phyloP scores from a whole-genome alignment of 2,113 vertebrate genomes.

The Percopsis transmontana region DNA sequence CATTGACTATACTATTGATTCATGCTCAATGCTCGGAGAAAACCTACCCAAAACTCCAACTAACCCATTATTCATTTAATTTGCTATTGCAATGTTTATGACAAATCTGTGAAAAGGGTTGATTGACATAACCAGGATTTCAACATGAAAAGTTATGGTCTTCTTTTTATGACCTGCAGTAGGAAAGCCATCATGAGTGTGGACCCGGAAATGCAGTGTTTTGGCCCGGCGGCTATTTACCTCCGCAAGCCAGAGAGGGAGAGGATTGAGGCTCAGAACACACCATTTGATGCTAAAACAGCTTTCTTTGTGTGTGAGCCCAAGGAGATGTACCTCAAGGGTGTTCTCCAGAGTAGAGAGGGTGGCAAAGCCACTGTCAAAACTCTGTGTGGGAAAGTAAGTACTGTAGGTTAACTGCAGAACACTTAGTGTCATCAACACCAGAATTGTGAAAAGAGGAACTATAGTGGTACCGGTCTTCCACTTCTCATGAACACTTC shows the following conservation, averaged over 20 bases:
- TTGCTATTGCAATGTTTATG: not conserved
- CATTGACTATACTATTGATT: too few relatives aligned
- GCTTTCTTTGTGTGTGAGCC: conserved; percentile 81
- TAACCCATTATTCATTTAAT: not conserved
- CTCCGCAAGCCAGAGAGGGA: conserved; percentile 89
- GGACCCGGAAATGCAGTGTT: conserved; percentile 85
- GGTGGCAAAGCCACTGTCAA: conserved; percentile 85
- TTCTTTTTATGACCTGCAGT: conserved; percentile 36
- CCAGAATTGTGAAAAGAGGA: not conserved
- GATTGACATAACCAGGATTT: not conserved
- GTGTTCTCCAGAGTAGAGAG: conserved; percentile 77
- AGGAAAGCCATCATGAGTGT: conserved; percentile 78
- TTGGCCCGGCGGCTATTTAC: conserved; percentile 82
- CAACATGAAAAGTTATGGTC: not conserved
- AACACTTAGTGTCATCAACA: not conserved
- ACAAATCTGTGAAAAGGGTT: not conserved
- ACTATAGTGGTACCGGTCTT: too few relatives aligned
- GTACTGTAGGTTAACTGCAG: not conserved
- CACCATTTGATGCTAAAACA: conserved; percentile 87
- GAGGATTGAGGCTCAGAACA: conserved; percentile 81
- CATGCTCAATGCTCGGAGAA: too few relatives aligned
- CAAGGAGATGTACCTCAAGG: conserved; percentile 85
- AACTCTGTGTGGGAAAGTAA: conserved; percentile 79
- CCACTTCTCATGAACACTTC: too few relatives aligned
- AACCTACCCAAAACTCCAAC: not conserved